phyloP scores from a whole-genome alignment of 2,797 vertebrate species.

The Orientallactaga sibirica region DNA sequence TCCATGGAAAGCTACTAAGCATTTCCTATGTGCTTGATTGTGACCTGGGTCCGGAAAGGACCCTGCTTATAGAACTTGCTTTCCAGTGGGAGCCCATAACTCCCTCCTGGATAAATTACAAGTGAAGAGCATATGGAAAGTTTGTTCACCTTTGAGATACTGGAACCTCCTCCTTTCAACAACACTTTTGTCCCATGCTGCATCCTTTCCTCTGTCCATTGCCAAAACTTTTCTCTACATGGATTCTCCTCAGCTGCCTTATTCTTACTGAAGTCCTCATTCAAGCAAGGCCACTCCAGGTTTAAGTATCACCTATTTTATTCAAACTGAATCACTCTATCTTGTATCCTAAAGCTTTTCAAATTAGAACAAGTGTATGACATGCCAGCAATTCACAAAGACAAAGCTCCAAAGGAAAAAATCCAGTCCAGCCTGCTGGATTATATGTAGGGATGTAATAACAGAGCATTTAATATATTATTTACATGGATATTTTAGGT shows the following conservation, averaged over 20 bases:
- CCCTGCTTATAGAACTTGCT: not conserved
- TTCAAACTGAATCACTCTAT: constrained; percentile 4
- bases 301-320: not conserved
- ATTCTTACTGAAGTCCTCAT: not conserved
- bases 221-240: not conserved
- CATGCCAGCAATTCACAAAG: constrained; percentile 21
- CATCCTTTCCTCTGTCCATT: not conserved
- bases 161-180: not conserved
- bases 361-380: not conserved
- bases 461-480: not conserved
- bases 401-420: not conserved
- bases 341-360: not conserved
- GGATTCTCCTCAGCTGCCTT: not conserved
- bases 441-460: not conserved
- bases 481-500: constrained; percentile 20
- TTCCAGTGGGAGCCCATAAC: not conserved
- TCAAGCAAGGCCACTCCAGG: not conserved
- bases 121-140: not conserved
- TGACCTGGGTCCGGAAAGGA: not conserved
- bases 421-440: not conserved
- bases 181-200: not conserved
- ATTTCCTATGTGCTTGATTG: not conserved
- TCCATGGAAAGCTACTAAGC: not conserved
- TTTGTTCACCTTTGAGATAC: too few relatives aligned
- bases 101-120: not conserved